phyloP scores from a whole-genome alignment of 1,140 invertebrate genomes.

The Procambarus virginalis region DNA sequence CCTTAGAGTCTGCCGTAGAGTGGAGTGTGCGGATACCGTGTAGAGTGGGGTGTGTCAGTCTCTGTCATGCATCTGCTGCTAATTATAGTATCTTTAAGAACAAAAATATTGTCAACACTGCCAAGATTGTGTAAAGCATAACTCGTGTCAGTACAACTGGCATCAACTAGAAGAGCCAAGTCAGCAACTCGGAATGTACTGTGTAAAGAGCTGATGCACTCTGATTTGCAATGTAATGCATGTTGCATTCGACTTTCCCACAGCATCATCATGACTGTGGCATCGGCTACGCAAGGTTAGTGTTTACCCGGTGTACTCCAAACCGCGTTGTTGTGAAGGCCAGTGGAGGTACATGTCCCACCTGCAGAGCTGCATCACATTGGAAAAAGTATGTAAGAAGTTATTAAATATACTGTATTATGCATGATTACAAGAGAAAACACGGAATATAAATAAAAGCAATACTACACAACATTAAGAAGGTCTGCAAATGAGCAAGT shows the following conservation, averaged over 20 bases:
- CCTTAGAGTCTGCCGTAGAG: too few species aligned
- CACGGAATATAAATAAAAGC: neutral
- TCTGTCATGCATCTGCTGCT: neutral
- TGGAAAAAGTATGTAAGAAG: neutral
- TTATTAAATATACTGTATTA: neutral
- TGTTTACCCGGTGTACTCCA: neutral
- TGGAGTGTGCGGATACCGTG: too few species aligned
- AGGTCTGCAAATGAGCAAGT: too few species aligned
- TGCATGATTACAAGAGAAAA: neutral
- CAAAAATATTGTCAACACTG: neutral
- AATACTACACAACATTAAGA: too few species aligned
- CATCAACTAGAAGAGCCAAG: neutral
- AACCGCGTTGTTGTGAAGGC: neutral
- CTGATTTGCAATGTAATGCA: neutral
- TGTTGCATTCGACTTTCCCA: neutral
- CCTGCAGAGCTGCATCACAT: neutral
- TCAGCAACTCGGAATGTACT: neutral
- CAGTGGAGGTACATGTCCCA: neutral
- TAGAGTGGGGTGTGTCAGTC: neutral
- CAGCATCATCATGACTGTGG: neutral
- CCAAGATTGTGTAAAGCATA: neutral
- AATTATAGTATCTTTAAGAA: neutral
- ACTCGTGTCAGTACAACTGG: neutral
- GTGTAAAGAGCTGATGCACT: neutral
- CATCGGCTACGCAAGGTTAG: neutral